A percentile compares a stretch with the other conserved stretches of the same genome.
These are phyloP conservation scores for Tyrophagus putrescentiae DNA, from an alignment of 1,140 invertebrate genomes.

Conservation along the genomic window DNA sequence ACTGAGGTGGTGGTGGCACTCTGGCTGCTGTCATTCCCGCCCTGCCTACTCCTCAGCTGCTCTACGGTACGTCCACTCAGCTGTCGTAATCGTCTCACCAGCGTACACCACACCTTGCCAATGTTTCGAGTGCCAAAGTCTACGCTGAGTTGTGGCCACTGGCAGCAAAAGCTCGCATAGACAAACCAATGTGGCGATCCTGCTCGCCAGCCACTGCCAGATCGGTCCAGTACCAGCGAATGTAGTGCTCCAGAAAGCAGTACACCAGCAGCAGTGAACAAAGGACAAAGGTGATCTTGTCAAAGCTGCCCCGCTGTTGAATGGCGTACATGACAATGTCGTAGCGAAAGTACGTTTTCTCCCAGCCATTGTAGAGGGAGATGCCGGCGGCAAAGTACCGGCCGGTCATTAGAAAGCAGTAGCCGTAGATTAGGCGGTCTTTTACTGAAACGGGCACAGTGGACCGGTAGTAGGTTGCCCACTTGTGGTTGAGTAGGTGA, in stretches of 20 bases:
- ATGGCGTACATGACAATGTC: background rate
- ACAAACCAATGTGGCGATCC: background rate
- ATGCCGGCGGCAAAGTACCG: background rate
- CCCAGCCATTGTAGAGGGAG: background rate
- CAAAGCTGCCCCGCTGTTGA: background rate
- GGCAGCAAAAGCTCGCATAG: background rate
- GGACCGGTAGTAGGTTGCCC: no score
- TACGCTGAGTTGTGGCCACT: background rate
- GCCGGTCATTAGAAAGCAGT: no score
- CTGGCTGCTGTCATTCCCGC: no score
- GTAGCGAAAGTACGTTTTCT: background rate
- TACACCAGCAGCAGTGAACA: background rate
- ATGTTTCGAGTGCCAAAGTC: background rate
- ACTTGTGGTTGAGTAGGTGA: no score
- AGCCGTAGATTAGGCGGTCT: no score
- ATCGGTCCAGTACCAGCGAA: background rate
- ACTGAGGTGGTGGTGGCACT: no score
- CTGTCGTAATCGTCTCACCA: no score
- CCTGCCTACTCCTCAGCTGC: no score
- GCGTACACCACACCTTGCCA: no score
- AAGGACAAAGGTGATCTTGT: background rate
- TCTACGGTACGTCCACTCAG: no score
- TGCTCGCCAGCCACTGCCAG: background rate
- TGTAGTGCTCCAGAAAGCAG: background rate
- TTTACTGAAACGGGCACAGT: no score